Base-by-base conservation (phyloP, 2,797 vertebrate genomes). In the Gorsachius magnificus region DNA sequence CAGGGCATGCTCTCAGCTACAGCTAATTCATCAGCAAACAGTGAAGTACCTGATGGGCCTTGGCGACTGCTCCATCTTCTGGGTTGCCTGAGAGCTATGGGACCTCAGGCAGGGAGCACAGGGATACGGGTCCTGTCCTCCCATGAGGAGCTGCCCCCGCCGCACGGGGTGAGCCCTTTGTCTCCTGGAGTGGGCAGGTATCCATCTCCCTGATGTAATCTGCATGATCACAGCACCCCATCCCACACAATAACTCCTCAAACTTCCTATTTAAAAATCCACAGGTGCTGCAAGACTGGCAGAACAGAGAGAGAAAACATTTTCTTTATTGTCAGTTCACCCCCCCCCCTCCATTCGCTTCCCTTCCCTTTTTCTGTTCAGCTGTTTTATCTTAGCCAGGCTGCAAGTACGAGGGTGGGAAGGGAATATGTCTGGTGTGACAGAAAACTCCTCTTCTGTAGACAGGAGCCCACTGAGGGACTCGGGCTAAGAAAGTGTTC, bases 391-490 rank as follows among this genome's bases (percentile, higher is more conserved):
- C 86, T 84, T 46, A 2, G 16, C 28, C 85, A 43, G 80, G 70
- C 66, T 84, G 74, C 13, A 6, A 22, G 69, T 69, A 1, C 0
- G 0, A 76, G 72, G 31, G 46, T 13, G 6, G 58, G 85, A 54
- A 81, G 64, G 43, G 83, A 94, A 87, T 46, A 22, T 10, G 22
- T 70, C 77, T 83, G 36, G 7, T 87, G 80, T 91, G 90, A 61
- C 66, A 85, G 53, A 90, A 95, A 86, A 18, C 48, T 87, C 29
- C 46, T 86, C 76, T 95, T 79, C 91, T 70, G 64, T 6, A 66
- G 70, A 33, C 54, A 87, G 77, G 29, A 82, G 45, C 43, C 69
- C 91, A 63, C 87, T 0, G 0, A 88, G 74, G 77, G 43, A 53
- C 35, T 51, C 43, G 8, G 41, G n/a, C 66, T 87, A 19, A 83